Percentiles rank a stretch among this genome's conserved stretches.
phyloP scores from a whole-genome alignment of 2,797 vertebrate genomes.

The Notoglanidium macrostoma region DNA sequence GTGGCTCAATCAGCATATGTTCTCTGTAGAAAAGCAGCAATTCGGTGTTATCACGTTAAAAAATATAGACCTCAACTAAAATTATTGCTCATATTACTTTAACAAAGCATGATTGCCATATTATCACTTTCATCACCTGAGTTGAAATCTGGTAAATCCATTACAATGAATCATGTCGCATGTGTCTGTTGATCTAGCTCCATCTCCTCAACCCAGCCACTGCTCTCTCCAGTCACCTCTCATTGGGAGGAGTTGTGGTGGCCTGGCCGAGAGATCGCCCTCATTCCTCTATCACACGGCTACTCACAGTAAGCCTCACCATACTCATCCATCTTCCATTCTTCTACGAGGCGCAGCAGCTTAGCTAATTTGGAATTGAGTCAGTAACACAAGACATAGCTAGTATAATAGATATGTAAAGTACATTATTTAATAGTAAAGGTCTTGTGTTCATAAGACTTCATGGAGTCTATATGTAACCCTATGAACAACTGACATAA shows the following conservation, averaged over 20 bases:
- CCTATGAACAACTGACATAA: constrained; percentile 14
- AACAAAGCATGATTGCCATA: neutral
- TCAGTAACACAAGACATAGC: constrained; percentile 6
- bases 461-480: neutral
- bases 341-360: neutral
- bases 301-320: constrained; percentile 73
- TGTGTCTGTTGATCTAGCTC: constrained; percentile 63
- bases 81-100: neutral
- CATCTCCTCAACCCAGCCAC: constrained; percentile 63
- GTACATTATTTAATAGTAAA: neutral
- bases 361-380: constrained; percentile 18
- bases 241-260: constrained; percentile 66
- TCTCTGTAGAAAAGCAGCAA: constrained; percentile 10
- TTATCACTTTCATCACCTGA: constrained; percentile 28
- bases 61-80: constrained; percentile 18
- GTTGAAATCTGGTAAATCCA: constrained; percentile 20
- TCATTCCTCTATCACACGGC: constrained; percentile 75
- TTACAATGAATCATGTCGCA: constrained; percentile 31
- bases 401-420: constrained; percentile 9
- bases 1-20: constrained; percentile 20
- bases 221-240: constrained; percentile 64
- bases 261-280: constrained; percentile 72
- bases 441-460: neutral
- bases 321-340: constrained; percentile 34
- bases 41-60: neutral